Evolutionary conservation across 2,113 vertebrate species (phyloP).

Genomic region (Rhabdomys dilectus): DNA sequence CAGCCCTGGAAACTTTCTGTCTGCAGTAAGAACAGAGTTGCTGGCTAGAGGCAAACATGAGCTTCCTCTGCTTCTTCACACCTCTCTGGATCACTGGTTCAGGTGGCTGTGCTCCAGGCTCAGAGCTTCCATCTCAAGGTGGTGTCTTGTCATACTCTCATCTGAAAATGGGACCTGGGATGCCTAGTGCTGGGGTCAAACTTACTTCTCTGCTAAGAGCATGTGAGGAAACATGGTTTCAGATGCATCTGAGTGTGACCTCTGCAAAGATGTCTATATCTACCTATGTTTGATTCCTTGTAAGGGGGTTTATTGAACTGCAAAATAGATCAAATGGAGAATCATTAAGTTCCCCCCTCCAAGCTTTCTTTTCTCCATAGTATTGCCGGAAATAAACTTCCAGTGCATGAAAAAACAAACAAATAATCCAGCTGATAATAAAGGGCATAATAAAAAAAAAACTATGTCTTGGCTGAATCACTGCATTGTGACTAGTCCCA

Average conservation of each 20-base stretch:
- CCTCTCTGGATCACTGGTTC: neutral
- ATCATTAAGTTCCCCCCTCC: neutral
- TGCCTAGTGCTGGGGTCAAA: neutral
- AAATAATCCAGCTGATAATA: neutral
- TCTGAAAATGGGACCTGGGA: neutral
- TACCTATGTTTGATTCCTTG: too few species aligned
- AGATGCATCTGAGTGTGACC: too few species aligned
- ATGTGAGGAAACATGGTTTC: neutral
- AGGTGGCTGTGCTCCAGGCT: neutral
- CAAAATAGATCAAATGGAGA: neutral
- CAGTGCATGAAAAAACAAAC: neutral
- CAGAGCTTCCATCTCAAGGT: neutral
- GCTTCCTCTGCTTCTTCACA: neutral
- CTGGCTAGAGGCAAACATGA: neutral
- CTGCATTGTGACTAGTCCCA: neutral
- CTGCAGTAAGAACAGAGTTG: neutral
- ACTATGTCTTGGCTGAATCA: neutral
- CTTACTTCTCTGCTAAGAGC: neutral
- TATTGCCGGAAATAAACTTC: neutral
- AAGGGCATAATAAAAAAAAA: neutral
- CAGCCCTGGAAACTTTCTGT: neutral
- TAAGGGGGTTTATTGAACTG: neutral
- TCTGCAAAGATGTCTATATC: neutral
- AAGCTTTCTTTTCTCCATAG: neutral
- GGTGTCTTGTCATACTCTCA: neutral